Evolutionary conservation across 2,797 vertebrate species (phyloP).

Genomic region (Monodelphis domestica): DNA sequence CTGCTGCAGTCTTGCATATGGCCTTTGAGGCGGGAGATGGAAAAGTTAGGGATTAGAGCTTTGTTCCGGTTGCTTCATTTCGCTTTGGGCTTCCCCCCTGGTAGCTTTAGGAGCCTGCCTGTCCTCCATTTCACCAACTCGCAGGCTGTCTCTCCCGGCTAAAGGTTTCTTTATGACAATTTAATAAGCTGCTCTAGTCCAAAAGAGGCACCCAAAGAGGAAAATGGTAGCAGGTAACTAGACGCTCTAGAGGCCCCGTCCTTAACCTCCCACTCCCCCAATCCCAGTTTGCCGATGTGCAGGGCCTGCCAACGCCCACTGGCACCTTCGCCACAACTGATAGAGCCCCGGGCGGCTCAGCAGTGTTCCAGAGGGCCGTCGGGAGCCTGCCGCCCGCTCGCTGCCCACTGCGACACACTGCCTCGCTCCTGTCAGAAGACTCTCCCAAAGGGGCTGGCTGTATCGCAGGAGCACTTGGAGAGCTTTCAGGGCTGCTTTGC

Average conservation of each 20-base stretch:
- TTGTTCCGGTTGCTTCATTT: background rate
- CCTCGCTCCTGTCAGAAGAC: background rate
- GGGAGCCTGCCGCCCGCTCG: too few relatives aligned
- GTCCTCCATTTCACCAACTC: constrained; percentile 12
- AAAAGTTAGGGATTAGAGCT: background rate
- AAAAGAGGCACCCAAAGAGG: background rate
- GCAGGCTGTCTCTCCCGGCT: constrained; percentile 1
- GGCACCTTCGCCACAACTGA: too few relatives aligned
- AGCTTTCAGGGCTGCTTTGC: too few relatives aligned
- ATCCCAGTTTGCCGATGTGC: too few relatives aligned
- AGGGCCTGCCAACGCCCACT: too few relatives aligned
- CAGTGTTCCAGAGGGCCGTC: too few relatives aligned
- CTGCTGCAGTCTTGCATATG: too few relatives aligned
- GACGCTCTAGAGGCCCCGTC: too few relatives aligned
- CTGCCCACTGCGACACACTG: background rate
- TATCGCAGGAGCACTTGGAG: background rate
- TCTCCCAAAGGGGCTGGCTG: background rate
- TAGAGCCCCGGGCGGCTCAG: background rate
- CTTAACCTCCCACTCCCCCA: background rate
- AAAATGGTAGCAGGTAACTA: background rate
- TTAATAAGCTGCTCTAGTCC: background rate
- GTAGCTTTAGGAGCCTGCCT: constrained; percentile 6
- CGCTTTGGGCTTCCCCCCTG: background rate
- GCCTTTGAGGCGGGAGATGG: background rate
- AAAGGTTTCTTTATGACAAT: background rate